Evolutionary conservation across 2,797 vertebrate species (phyloP), one percentile per base, ranked within the genome.

Genomic region (Nasua narica): DNA sequence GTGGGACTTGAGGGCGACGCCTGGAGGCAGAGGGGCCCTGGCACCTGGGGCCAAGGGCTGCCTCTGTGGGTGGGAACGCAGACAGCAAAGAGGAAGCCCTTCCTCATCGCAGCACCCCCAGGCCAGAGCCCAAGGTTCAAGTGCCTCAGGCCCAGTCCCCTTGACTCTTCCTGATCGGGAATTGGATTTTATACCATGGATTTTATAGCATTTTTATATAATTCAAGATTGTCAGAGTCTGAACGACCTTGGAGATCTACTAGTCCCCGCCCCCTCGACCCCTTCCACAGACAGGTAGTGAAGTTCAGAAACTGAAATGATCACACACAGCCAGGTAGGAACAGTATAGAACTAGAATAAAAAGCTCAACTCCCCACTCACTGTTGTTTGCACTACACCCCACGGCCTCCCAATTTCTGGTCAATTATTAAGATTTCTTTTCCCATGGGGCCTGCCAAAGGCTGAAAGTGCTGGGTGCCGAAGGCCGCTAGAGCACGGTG

Each of bases 181-280:
- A 84, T 82, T 93, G 87, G 81, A 83, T 98, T 98, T 98, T 98
- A 85, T 97, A 97, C 69, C 87, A 93, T 21, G 84, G 72, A 76
- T 97, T 98, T 98, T 98, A 87, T 97, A 98, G 85, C 96, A 65
- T 97, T 98, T 98, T 97, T 98, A 96, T 97, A 97, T 96, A 95
- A 92, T n/a, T 97, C 83, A 82, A 84, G 78, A 58, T 78, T 67
- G 79, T 92, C 37, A 78, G 50, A 87, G 43, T 58, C 89, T 93
- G 79, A 85, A 94, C 70, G 93, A 95, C 83, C 83, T 88, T 86
- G 94, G 74, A 95, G 92, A 84, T 83, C 32, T 85, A 54, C 37
- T 62, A 65, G 58, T 52, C 58, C 37, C 56, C 23, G 25, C 35
- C 58, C 54, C 70, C 50, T 74, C 13, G 19, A 32, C 40, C 56